A percentile compares a stretch with the other conserved stretches of the same genome.
These are phyloP conservation scores for Leptopterna dolabrata DNA, from an alignment of 2,888 invertebrate species.

Conservation along the genomic window DNA sequence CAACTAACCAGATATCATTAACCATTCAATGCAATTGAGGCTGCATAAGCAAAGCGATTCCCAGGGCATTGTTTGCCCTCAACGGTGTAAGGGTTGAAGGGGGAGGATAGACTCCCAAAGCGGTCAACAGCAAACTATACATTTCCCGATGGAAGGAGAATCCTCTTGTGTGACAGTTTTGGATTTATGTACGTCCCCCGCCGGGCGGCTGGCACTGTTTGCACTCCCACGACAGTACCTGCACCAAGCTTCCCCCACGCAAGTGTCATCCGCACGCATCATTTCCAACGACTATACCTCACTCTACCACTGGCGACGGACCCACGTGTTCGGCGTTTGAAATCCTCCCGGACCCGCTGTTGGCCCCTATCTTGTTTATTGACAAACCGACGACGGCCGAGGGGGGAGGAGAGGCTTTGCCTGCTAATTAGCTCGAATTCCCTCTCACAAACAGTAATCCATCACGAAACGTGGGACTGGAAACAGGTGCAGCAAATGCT, in stretches of 20 bases:
- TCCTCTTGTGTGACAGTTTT: conserved; percentile 16
- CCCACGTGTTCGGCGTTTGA: conserved; percentile 42
- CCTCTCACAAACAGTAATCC: conserved; percentile 46
- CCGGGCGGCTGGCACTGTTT: neutral
- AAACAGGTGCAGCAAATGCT: conserved; percentile 28
- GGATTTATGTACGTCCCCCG: conserved; percentile 9
- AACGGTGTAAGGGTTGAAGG: neutral
- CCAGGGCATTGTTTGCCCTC: conserved; percentile 1
- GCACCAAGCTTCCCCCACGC: neutral
- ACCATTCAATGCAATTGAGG: neutral
- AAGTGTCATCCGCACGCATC: conserved; percentile 42
- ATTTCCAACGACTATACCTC: neutral
- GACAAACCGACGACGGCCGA: conserved; percentile 14
- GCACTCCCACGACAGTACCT: conserved; percentile 27
- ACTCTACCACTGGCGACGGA: neutral
- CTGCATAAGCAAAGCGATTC: conserved; percentile 31
- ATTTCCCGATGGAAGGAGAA: neutral
- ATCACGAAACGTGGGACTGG: conserved; percentile 40
- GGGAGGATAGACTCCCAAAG: neutral
- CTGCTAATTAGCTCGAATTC: conserved; percentile 49
- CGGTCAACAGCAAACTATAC: conserved; percentile 20
- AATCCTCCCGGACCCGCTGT: neutral
- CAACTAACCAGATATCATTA: neutral
- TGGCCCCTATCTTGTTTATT: neutral
- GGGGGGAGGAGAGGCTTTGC: neutral